Percentiles rank a stretch among this genome's conserved stretches.
Conservation (phyloP, 1,140 invertebrate genomes). For the Carposina sasakii region DNA sequence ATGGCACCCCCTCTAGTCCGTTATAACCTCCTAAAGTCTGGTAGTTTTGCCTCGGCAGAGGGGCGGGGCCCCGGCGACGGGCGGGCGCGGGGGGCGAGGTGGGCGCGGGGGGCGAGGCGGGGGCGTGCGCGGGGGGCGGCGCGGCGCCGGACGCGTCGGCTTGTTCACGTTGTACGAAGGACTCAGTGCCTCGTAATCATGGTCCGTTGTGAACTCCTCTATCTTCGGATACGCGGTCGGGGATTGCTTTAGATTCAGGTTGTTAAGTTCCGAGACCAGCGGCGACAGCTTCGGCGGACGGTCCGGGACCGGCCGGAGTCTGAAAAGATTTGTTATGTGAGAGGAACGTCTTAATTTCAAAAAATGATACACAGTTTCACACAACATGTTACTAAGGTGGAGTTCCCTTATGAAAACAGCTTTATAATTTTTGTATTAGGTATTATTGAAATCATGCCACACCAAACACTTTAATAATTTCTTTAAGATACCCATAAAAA, state of each 20-base stretch:
- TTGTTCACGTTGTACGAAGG: constrained; percentile 54
- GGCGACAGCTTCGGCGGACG: constrained; percentile 63
- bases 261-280: constrained; percentile 55
- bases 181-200: constrained; percentile 64
- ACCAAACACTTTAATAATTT: too few relatives aligned
- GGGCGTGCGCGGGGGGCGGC: constrained; percentile 29
- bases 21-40: constrained; percentile 56
- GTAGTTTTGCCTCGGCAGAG: constrained; percentile 39
- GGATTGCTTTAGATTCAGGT: constrained; percentile 51
- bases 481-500: too few relatives aligned
- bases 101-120: constrained; percentile 21
- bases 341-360: too few relatives aligned
- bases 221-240: constrained; percentile 40
- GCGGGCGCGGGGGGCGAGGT: constrained; percentile 24
- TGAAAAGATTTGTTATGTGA: constrained; percentile 23
- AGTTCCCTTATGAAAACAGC: too few relatives aligned
- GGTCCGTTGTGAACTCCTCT: constrained; percentile 48
- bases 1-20: constrained; percentile 60
- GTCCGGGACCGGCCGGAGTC: constrained; percentile 50
- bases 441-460: too few relatives aligned
- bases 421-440: too few relatives aligned
- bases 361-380: too few relatives aligned
- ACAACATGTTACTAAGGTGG: too few relatives aligned
- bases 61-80: constrained; percentile 50
- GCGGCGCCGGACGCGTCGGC: constrained; percentile 50